A percentile compares a stretch with the other conserved stretches of the same genome.
These are phyloP conservation scores for Chalcosyrphus nemorum DNA, from an alignment of 2,888 invertebrate genomes.

Conservation along the genomic window DNA sequence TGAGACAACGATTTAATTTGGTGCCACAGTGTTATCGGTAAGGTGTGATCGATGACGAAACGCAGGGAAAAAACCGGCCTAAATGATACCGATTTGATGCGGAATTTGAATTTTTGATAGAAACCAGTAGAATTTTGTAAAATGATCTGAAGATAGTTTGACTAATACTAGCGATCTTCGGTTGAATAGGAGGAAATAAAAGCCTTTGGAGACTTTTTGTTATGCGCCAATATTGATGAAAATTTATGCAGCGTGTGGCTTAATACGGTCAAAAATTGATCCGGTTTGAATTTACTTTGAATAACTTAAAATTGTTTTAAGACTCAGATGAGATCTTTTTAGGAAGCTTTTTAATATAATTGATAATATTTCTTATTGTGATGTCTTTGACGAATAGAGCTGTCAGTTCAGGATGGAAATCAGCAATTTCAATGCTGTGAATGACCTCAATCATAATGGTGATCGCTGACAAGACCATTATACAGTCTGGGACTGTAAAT, in stretches of 20 bases:
- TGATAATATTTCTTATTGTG: background rate
- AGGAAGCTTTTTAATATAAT: background rate
- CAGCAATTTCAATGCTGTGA: background rate
- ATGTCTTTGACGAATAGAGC: background rate
- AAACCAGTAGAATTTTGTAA: background rate
- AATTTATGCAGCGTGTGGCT: slow-evolving; percentile 30
- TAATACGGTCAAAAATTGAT: slow-evolving; percentile 13
- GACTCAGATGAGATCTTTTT: background rate
- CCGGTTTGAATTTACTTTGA: slow-evolving; percentile 16
- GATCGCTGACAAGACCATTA: background rate
- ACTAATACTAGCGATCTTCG: background rate
- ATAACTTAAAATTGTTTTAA: background rate
- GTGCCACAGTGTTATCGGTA: background rate
- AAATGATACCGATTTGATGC: background rate
- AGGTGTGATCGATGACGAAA: background rate
- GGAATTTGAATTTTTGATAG: background rate
- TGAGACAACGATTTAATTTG: slow-evolving; percentile 4
- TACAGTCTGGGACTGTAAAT: background rate
- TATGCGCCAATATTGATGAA: background rate
- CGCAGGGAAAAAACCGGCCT: background rate
- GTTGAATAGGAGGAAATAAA: background rate
- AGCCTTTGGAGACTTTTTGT: background rate
- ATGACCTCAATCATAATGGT: background rate
- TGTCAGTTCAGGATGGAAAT: background rate
- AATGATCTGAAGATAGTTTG: background rate